A percentile compares a stretch with the other conserved stretches of the same genome.
Conservation (phyloP, 2,888 invertebrate genomes). For the Lepeophtheirus nordmannii region DNA sequence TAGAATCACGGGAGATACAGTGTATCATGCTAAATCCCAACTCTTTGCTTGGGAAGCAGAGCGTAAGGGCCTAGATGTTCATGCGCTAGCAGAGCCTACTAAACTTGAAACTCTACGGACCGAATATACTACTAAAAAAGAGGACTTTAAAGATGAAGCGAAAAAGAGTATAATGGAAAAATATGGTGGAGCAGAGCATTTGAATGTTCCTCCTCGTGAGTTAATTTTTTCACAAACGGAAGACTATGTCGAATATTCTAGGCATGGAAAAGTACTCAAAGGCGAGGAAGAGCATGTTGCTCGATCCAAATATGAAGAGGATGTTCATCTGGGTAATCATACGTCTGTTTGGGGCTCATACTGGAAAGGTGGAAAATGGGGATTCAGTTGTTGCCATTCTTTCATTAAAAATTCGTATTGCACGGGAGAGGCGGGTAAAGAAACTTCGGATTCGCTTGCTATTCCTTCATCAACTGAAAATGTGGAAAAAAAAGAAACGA, state of each 20-base stretch:
- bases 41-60: conserved; percentile 96
- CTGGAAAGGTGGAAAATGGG: conserved; percentile 87
- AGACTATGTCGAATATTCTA: conserved; percentile 83
- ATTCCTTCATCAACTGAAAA: too few relatives aligned
- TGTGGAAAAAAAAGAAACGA: too few relatives aligned
- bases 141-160: conserved; percentile 70
- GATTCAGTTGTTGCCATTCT: conserved; percentile 87
- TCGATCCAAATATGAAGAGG: conserved; percentile 81
- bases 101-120: conserved; percentile 78
- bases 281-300: conserved; percentile 77
- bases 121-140: conserved; percentile 76
- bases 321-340: conserved; percentile 79
- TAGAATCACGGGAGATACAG: conserved; percentile 83
- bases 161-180: conserved; percentile 65
- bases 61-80: conserved; percentile 79
- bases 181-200: conserved; percentile 87
- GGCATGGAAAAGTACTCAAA: conserved; percentile 61
- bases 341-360: conserved; percentile 88
- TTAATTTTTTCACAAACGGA: conserved; percentile 84
- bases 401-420: conserved; percentile 73
- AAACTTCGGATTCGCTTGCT: too few relatives aligned
- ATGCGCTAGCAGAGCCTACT: conserved; percentile 91
- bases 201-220: conserved; percentile 71
- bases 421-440: conserved; percentile 53
- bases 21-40: conserved; percentile 73